These are phyloP conservation scores for Pseudomugil tenellus DNA, from an alignment of 2,797 vertebrate genomes.

Conservation along the genomic window DNA sequence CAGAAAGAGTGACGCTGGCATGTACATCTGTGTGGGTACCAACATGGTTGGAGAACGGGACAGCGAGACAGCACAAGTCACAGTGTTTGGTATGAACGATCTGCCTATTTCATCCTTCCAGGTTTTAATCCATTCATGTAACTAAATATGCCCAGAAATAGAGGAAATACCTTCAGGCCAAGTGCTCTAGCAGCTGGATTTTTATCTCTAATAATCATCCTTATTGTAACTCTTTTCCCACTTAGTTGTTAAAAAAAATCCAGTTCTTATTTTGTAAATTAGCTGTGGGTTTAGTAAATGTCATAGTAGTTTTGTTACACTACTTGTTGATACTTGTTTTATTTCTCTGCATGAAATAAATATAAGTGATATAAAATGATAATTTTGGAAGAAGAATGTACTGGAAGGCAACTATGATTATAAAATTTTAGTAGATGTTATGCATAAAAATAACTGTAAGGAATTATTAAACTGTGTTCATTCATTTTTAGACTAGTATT, in stretches of 20 bases:
- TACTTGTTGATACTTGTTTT: background rate
- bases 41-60: conserved; percentile 99
- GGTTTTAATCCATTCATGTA: no score
- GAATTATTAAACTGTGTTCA: background rate
- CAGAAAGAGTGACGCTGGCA: conserved; percentile 93
- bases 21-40: conserved; percentile 96
- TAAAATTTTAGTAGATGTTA: background rate
- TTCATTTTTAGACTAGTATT: background rate
- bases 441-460: background rate
- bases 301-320: background rate
- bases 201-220: background rate
- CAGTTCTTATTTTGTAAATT: conserved; percentile 1
- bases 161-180: background rate
- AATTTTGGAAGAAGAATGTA: background rate
- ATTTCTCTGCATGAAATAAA: background rate
- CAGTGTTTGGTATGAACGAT: conserved; percentile 92
- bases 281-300: conserved; percentile 13
- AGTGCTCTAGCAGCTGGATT: background rate
- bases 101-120: background rate
- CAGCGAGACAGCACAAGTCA: conserved; percentile 96
- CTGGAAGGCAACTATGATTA: background rate
- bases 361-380: background rate
- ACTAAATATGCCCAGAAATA: background rate
- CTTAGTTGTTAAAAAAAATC: background rate
- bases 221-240: background rate